phyloP scores from a whole-genome alignment of 2,797 vertebrate species.

The Nasua narica region DNA sequence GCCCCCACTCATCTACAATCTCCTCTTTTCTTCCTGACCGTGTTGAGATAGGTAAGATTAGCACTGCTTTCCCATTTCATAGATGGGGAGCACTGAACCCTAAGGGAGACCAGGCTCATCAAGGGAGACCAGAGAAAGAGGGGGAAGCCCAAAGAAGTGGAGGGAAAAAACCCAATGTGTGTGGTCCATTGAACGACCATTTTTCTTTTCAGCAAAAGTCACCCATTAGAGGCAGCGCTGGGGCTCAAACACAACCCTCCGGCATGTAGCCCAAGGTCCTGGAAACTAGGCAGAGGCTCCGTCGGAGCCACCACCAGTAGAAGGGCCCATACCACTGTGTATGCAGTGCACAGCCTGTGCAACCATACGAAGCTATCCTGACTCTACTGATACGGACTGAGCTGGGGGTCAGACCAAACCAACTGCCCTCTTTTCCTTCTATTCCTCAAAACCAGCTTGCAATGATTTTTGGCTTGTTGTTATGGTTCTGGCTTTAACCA shows the following conservation, averaged over 20 bases:
- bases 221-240: not conserved
- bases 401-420: not conserved
- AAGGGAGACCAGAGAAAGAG: too few species aligned
- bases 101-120: not conserved
- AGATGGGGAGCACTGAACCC: not conserved
- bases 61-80: not conserved
- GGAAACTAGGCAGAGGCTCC: not conserved
- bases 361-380: fast-evolving
- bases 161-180: not conserved
- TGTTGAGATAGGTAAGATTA: fast-evolving
- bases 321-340: fast-evolving
- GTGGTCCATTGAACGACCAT: fast-evolving
- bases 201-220: not conserved
- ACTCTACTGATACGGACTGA: too few species aligned
- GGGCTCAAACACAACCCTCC: not conserved
- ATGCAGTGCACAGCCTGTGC: not conserved
- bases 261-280: too few species aligned
- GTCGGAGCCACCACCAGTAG: fast-evolving
- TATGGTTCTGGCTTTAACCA: not conserved
- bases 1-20: not conserved
- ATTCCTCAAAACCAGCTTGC: not conserved
- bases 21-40: not conserved
- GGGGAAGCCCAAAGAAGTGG: not conserved
- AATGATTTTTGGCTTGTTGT: not conserved
- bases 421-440: not conserved